Conservation (phyloP, 2,888 invertebrate genomes). For the Ophion costatus region DNA sequence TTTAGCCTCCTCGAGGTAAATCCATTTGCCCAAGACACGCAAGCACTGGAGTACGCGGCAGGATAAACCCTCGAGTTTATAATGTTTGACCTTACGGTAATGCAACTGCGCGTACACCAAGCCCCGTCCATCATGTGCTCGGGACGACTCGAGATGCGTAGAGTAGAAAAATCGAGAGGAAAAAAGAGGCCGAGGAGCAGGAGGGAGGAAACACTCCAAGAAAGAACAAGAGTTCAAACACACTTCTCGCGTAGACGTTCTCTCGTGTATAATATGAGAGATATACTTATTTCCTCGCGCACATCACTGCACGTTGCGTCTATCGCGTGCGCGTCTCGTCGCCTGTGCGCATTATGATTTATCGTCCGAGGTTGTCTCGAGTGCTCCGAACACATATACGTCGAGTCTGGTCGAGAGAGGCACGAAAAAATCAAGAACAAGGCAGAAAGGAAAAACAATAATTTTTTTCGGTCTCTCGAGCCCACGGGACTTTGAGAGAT, state of each 20-base stretch:
- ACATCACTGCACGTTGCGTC: conserved; percentile 47
- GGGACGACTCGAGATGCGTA: conserved; percentile 46
- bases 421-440: conserved; percentile 14
- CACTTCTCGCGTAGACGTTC: conserved; percentile 37
- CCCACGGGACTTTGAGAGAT: conserved; percentile 17
- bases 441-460: neutral
- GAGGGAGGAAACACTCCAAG: conserved; percentile 30
- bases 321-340: conserved; percentile 63
- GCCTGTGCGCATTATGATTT: conserved; percentile 66
- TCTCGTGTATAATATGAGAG: conserved; percentile 38
- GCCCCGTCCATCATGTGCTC: conserved; percentile 47
- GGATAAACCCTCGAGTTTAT: conserved; percentile 49
- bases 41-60: neutral
- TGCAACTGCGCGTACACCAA: conserved; percentile 2
- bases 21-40: conserved; percentile 32
- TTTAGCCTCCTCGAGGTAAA: conserved; percentile 6
- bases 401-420: conserved; percentile 39
- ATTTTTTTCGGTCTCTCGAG: conserved; percentile 11
- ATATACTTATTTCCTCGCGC: conserved; percentile 53
- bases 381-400: conserved; percentile 62
- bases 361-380: conserved; percentile 65
- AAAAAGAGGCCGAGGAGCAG: conserved; percentile 36
- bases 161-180: conserved; percentile 50
- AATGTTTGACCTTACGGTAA: conserved; percentile 57
- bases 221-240: conserved; percentile 64